Evolutionary conservation across 1,140 invertebrate species (phyloP).

Genomic region (Coptotermes formosanus): DNA sequence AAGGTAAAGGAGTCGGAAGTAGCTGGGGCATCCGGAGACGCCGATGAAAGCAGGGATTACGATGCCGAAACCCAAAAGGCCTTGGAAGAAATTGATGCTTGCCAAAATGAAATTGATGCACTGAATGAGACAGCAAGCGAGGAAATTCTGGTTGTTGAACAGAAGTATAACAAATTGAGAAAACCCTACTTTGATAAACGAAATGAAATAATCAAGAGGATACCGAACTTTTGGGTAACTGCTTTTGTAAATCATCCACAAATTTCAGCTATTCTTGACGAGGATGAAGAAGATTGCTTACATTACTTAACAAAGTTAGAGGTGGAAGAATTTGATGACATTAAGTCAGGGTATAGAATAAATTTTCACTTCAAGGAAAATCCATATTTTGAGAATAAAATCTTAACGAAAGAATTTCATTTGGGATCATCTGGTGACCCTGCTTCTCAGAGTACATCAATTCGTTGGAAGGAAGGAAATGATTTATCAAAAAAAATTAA

Average conservation of each 20-base stretch:
- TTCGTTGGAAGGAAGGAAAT: constrained; percentile 74
- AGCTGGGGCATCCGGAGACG: constrained; percentile 28
- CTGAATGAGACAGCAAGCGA: constrained; percentile 84
- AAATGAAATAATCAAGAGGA: constrained; percentile 79
- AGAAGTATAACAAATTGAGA: constrained; percentile 85
- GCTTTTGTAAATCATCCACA: constrained; percentile 90
- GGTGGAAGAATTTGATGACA: constrained; percentile 88
- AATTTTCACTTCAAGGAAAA: constrained; percentile 80
- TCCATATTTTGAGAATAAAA: constrained; percentile 80
- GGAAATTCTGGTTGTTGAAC: constrained; percentile 88
- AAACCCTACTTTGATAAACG: constrained; percentile 84
- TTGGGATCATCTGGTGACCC: constrained; percentile 61
- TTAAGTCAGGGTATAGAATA: constrained; percentile 83
- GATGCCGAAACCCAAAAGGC: constrained; percentile 67
- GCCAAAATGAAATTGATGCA: constrained; percentile 78
- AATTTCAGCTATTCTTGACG: constrained; percentile 77
- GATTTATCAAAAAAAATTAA: constrained; percentile 62
- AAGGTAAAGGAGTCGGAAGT: constrained; percentile 45
- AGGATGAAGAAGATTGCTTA: constrained; percentile 84
- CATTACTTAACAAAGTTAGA: constrained; percentile 80
- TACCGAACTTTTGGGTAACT: constrained; percentile 90
- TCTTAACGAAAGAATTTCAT: constrained; percentile 79
- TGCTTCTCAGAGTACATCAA: constrained; percentile 66
- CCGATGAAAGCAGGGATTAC: constrained; percentile 49
- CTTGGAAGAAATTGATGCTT: constrained; percentile 75